Conservation (phyloP, 1,140 invertebrate genomes). For the Cydia strobilella region DNA sequence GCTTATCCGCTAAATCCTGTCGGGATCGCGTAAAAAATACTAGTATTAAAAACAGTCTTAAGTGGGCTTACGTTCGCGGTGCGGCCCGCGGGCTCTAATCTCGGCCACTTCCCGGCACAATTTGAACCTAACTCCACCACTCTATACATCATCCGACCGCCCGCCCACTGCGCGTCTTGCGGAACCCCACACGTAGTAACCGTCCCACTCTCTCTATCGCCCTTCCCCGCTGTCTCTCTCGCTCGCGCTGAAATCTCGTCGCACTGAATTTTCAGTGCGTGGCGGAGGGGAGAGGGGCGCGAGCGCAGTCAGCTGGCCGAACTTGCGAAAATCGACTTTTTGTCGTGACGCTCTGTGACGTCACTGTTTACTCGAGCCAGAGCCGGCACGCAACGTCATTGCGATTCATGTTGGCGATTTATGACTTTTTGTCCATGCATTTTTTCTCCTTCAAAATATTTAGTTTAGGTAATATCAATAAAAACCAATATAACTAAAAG, state of each 20-base stretch:
- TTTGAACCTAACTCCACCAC: constrained; percentile 85
- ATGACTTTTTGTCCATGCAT: constrained; percentile 15
- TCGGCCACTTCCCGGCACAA: constrained; percentile 85
- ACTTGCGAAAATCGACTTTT: constrained; percentile 79
- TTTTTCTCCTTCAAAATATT: background rate
- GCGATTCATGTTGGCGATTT: constrained; percentile 37
- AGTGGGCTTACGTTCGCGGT: constrained; percentile 77
- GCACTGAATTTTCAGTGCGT: constrained; percentile 69
- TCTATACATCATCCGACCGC: constrained; percentile 83
- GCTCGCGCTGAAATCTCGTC: constrained; percentile 67
- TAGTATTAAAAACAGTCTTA: constrained; percentile 80
- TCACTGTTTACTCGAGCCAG: constrained; percentile 75
- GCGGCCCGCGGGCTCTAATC: constrained; percentile 81
- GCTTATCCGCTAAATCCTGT: constrained; percentile 78
- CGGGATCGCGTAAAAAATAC: constrained; percentile 80
- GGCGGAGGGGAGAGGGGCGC: constrained; percentile 50
- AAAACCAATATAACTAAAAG: background rate
- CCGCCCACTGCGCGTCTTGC: constrained; percentile 62
- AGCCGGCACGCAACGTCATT: constrained; percentile 47
- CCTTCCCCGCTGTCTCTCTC: constrained; percentile 44
- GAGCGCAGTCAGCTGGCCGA: constrained; percentile 76
- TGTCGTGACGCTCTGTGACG: constrained; percentile 78
- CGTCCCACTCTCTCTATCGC: constrained; percentile 54
- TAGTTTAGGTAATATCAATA: too few relatives aligned
- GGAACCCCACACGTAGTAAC: constrained; percentile 44